Evolutionary conservation across 2,797 vertebrate genomes (phyloP), one percentile per base, ranked within the genome.

Genomic region (Crypturellus tataupa): DNA sequence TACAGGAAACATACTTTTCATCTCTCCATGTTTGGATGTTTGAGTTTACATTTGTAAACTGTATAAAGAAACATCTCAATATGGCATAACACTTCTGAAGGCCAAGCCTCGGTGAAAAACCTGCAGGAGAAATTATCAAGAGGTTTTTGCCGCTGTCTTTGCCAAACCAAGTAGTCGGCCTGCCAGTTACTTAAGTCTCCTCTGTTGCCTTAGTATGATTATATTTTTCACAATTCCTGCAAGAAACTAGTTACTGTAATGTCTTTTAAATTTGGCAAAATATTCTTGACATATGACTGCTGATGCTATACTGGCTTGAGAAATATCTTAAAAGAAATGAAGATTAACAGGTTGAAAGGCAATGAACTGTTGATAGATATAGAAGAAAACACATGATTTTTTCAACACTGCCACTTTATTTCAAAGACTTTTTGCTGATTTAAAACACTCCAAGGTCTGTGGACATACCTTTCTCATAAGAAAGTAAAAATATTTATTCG

Each of bases 41-140:
- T 92, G 91, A 82, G 67, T 96, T 95, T 92, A 95, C 85, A 23
- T 70, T 90, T 95, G 44, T 92, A 91, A 95, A 93, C 49, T 60
- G 29, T 42, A 92, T 3, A 93, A 63, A 89, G 85, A 96, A 91
- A 82, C 55, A 86, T n/a, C 46, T 82, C 51, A 84, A 51, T 35
- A 67, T n/a, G 44, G 49, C 67, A 67, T 87, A 87, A 85, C 39
- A 82, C 82, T 42, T 78, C 63, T 85, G n/a, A 81, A 92, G 49
- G 31, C 23, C 19, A 92, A 91, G 16, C 39, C 84, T 59, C 62
- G 31, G 24, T 60, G 29, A 33, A 63, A 89, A 84, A 81, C 6
- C 40, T 64, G 25, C 6, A 60, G 53, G 55, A 90, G 31, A 87
- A 85, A 35, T 49, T 80, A 73, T 79, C 59, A 73, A 72, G 44